phyloP scores from a whole-genome alignment of 2,113 vertebrate species.

The Micromys minutus region DNA sequence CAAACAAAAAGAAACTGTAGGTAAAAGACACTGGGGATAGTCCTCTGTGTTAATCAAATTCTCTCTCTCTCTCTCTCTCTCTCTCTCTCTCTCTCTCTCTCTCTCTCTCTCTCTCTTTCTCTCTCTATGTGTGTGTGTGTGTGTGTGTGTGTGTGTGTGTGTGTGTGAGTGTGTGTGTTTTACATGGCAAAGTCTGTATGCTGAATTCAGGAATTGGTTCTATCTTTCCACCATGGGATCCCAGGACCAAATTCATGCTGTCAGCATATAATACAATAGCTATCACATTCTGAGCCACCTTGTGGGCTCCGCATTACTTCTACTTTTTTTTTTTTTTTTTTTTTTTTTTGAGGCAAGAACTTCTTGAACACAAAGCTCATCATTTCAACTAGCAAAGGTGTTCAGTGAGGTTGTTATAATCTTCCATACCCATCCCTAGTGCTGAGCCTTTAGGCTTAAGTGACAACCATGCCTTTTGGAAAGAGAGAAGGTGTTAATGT shows the following conservation, averaged over 20 bases:
- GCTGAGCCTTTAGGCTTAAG: neutral
- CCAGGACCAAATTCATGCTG: neutral
- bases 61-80: rapidly evolving
- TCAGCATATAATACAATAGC: neutral
- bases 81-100: too few relatives aligned
- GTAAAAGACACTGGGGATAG: neutral
- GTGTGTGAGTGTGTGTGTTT: neutral
- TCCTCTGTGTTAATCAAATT: neutral
- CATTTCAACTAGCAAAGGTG: neutral
- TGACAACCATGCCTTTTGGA: neutral
- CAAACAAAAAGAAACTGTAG: neutral
- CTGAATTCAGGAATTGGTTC: neutral
- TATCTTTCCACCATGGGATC: neutral
- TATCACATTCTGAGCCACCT: neutral
- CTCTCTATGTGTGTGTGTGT: neutral
- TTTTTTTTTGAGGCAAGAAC: neutral
- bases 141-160: neutral
- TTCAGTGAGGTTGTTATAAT: neutral
- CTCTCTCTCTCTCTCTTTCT: too few relatives aligned
- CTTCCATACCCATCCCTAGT: too few relatives aligned
- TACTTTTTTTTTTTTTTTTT: too few relatives aligned
- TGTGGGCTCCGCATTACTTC: too few relatives aligned
- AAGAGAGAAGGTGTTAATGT: rapidly evolving
- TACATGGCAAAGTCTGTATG: neutral
- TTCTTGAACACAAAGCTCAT: neutral